phyloP scores from a whole-genome alignment of 2,113 vertebrate genomes.

The Mungos mungo region DNA sequence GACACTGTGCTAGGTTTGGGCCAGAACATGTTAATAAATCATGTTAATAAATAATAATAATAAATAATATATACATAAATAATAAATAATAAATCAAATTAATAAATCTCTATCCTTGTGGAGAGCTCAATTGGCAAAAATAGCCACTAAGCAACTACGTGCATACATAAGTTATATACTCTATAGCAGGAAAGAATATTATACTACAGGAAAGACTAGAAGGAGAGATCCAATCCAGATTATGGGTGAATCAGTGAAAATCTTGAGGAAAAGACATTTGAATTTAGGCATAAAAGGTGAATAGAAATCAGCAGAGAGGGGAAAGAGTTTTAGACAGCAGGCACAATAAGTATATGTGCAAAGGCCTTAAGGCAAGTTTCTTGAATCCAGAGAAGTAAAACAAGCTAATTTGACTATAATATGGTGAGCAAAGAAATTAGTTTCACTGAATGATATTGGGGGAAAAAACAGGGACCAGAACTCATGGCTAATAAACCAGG shows the following conservation, averaged over 20 bases:
- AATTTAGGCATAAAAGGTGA: not conserved
- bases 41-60: too few species aligned
- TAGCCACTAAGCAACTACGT: not conserved
- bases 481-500: not conserved
- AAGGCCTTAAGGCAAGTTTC: not conserved
- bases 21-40: not conserved
- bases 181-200: not conserved
- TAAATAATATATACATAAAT: too few species aligned
- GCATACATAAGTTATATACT: constrained; percentile 11
- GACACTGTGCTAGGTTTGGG: not conserved
- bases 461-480: not conserved
- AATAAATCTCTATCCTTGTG: not conserved
- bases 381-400: not conserved
- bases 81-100: not conserved
- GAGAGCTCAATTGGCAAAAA: not conserved
- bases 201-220: not conserved
- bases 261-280: not conserved
- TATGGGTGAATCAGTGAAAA: not conserved
- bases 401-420: not conserved
- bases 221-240: not conserved
- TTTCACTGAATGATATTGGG: not conserved
- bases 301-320: not conserved
- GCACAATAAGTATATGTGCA: not conserved
- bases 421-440: not conserved
- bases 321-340: not conserved